These are phyloP conservation scores for Mus spicilegus DNA, from an alignment of 2,113 vertebrate genomes.

Conservation along the genomic window DNA sequence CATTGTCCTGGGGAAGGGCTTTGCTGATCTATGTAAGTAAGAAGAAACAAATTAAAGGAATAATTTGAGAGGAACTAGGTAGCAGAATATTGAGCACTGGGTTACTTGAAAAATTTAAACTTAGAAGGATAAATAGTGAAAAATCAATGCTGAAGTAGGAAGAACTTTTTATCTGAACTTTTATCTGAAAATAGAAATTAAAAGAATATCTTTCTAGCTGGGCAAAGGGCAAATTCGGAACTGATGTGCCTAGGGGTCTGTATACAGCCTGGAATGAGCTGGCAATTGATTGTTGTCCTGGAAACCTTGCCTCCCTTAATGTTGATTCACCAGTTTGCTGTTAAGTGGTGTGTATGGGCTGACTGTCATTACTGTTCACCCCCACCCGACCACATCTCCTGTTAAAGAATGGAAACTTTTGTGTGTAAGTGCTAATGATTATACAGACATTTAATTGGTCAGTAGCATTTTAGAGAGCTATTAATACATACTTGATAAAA, in stretches of 20 bases:
- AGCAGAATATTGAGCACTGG: slow-evolving; percentile 21
- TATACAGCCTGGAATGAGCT: not conserved
- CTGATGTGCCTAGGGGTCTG: not conserved
- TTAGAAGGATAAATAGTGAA: slow-evolving; percentile 44
- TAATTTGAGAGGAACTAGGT: slow-evolving; percentile 42
- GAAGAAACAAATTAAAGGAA: slow-evolving; percentile 54
- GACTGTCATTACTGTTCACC: not conserved
- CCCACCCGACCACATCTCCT: not conserved
- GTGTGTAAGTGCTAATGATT: slow-evolving; percentile 26
- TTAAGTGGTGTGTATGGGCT: slow-evolving; percentile 17
- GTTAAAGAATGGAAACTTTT: slow-evolving; percentile 54
- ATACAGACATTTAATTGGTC: slow-evolving; percentile 11
- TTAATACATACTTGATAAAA: not conserved
- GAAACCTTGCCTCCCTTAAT: not conserved
- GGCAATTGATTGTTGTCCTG: slow-evolving; percentile 28
- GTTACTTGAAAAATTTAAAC: slow-evolving; percentile 57
- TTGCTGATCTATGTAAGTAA: slow-evolving; percentile 61
- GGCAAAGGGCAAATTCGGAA: slow-evolving; percentile 16
- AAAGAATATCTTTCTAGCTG: slow-evolving; percentile 45
- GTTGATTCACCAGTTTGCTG: slow-evolving; percentile 45
- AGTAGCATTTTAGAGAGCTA: not conserved
- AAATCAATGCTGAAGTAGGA: slow-evolving; percentile 24
- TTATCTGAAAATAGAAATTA: slow-evolving; percentile 56
- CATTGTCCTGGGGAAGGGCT: slow-evolving; percentile 47
- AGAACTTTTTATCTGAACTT: slow-evolving; percentile 59